Base-by-base conservation (phyloP, 2,797 vertebrate genomes). In the Esox masquinongy region DNA sequence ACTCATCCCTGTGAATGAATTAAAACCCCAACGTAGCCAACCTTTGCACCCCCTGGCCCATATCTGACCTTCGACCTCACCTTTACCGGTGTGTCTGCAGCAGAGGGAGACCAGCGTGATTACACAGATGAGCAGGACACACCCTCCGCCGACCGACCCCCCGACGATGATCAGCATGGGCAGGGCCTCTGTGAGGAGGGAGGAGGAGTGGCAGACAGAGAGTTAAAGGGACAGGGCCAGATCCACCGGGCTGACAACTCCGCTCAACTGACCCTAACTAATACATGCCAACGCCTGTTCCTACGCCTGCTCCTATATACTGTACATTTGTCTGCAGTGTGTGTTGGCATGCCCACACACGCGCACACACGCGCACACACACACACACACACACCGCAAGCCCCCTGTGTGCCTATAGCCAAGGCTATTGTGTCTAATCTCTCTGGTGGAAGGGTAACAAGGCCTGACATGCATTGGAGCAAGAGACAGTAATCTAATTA, bases 81-180 rank as follows among this genome's bases (percentile, higher is more conserved):
- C 95, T 95, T 95, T 96, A 79, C 93, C 92, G 79, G 93, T 95
- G 90, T 90, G 94, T 82, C 95, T 94, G 90, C 95, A 97, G 90
- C 96, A 97, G 76, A 97, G 91, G 22, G 93, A 93, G 34, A 95
- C 91, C 78, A 96, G 90, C 4, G 92, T 92, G 79, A 96, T 91
- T 81, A 95, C 83, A 51, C 95, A 93, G 69, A 95, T 90, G 74
- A 97, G 92, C 81, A 96, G 91, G 49, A 96, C 92, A 63, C 92
- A 93, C 68, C 94, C 94, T 0, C 92, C 93, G 0, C 95, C 92
- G 0, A 96, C 93, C 0, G 93, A 90, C 70, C 92, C 94, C 0
- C 95, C 95, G 2, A 95, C 90, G 51, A 97, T 92, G 78, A 93
- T 91, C 77, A 96, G 74, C 78, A 96, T 90, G 0, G 96, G 95